These are phyloP conservation scores for Hemiscyllium ocellatum DNA, from an alignment of 2,113 vertebrate species.

Conservation along the genomic window DNA sequence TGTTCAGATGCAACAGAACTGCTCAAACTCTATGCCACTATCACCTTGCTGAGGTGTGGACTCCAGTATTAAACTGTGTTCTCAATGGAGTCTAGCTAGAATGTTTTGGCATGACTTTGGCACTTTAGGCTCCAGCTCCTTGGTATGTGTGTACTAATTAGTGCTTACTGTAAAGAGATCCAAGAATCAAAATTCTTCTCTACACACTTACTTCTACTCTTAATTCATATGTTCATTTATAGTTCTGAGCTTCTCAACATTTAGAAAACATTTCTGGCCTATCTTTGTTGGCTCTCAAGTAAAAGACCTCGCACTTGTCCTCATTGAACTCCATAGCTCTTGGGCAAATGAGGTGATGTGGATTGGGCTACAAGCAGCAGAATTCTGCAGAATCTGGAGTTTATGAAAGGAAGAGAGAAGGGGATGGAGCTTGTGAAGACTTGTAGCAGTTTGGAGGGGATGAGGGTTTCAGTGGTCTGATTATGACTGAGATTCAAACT, in stretches of 20 bases:
- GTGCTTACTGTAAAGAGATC: too few species aligned
- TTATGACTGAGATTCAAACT: not conserved
- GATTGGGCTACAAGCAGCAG: not conserved
- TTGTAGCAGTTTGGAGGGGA: not conserved
- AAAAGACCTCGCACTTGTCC: not conserved
- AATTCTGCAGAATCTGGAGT: not conserved
- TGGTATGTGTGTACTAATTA: not conserved
- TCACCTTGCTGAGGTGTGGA: not conserved
- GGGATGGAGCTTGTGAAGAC: not conserved
- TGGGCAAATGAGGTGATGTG: not conserved
- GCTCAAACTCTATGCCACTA: too few species aligned
- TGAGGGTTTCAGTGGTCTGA: not conserved
- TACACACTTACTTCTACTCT: too few species aligned
- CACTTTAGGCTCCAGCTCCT: not conserved
- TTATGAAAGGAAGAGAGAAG: not conserved
- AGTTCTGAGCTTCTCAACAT: not conserved
- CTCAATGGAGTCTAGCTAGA: not conserved
- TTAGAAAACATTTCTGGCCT: not conserved
- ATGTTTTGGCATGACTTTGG: not conserved
- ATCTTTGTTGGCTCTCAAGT: not conserved
- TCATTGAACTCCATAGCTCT: not conserved
- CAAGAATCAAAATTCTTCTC: not conserved
- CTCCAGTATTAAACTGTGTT: not conserved
- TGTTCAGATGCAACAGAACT: too few species aligned
- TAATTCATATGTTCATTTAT: not conserved